A percentile compares a stretch with the other conserved stretches of the same genome.
These are phyloP conservation scores for Drosophila kanekoi DNA, from an alignment of 2,888 invertebrate species.

Conservation along the genomic window DNA sequence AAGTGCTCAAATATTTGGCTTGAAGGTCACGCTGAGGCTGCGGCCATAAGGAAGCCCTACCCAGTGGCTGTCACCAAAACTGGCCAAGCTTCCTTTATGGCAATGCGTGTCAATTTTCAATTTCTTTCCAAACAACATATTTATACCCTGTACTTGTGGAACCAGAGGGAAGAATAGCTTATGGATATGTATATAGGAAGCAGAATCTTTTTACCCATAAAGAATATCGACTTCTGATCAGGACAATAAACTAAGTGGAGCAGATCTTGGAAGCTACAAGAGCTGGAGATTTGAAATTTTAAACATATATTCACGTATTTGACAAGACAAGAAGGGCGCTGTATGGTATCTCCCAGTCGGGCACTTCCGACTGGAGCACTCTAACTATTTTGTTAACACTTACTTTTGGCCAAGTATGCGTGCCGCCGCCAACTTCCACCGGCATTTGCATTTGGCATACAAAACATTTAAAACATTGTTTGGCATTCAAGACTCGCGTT, in stretches of 20 bases:
- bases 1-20: conserved; percentile 32
- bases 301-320: no score
- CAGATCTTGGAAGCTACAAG: no score
- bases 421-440: conserved; percentile 32
- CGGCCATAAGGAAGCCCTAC: conserved; percentile 54
- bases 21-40: conserved; percentile 61
- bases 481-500: conserved; percentile 66
- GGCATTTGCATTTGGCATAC: conserved; percentile 77
- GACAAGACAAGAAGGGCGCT: no score
- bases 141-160: background rate
- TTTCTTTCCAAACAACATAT: conserved; percentile 45
- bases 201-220: no score
- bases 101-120: conserved; percentile 64
- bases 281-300: no score
- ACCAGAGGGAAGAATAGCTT: no score
- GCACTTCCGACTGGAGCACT: no score
- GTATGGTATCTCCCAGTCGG: no score
- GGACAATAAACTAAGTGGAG: no score
- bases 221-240: no score
- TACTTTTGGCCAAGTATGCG: conserved; percentile 10
- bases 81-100: conserved; percentile 66
- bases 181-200: no score
- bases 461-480: conserved; percentile 52
- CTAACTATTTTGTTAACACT: conserved; percentile 25
- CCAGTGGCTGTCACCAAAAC: conserved; percentile 23